phyloP scores from a whole-genome alignment of 2,113 vertebrate genomes.

The Chaenogobius annularis region DNA sequence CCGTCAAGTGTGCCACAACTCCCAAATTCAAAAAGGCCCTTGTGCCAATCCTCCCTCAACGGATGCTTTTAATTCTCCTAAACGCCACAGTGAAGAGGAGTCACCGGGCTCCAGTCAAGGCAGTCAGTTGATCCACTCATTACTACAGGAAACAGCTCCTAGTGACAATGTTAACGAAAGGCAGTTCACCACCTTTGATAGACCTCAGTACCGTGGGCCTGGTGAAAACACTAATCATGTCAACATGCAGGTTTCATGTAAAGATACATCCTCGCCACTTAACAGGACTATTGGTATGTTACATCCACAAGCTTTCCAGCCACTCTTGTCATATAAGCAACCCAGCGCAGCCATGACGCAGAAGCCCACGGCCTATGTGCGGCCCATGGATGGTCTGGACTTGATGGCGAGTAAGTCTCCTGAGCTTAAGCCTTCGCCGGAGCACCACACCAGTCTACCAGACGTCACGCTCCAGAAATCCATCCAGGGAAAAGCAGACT shows the following conservation, averaged over 20 bases:
- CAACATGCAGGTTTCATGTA: constrained; percentile 46
- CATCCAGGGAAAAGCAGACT: constrained; percentile 80
- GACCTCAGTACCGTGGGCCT: constrained; percentile 32
- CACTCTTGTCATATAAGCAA: constrained; percentile 83
- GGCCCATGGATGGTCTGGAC: constrained; percentile 95
- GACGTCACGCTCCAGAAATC: constrained; percentile 81
- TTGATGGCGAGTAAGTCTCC: constrained; percentile 85
- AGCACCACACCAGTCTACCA: constrained; percentile 73
- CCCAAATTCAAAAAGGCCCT: constrained; percentile 48
- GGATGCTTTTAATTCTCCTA: constrained; percentile 42
- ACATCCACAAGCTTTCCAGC: constrained; percentile 82
- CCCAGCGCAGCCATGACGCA: constrained; percentile 78
- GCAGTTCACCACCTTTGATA: constrained; percentile 38
- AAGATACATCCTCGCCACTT: constrained; percentile 57
- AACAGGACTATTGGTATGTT: constrained; percentile 71
- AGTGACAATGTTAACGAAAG: constrained; percentile 50
- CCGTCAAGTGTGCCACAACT: constrained; percentile 38
- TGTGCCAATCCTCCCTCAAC: constrained; percentile 46
- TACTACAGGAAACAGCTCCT: constrained; percentile 53
- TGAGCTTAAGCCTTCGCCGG: constrained; percentile 82
- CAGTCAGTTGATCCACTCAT: constrained; percentile 47
- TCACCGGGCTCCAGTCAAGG: constrained; percentile 21
- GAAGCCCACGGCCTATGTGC: constrained; percentile 94
- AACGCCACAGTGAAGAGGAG: constrained; percentile 47
- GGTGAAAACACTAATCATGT: constrained; percentile 27